Evolutionary conservation across 1,140 invertebrate species (phyloP), one percentile per base, ranked within the genome.

Genomic region (Dreissena rostriformis): DNA sequence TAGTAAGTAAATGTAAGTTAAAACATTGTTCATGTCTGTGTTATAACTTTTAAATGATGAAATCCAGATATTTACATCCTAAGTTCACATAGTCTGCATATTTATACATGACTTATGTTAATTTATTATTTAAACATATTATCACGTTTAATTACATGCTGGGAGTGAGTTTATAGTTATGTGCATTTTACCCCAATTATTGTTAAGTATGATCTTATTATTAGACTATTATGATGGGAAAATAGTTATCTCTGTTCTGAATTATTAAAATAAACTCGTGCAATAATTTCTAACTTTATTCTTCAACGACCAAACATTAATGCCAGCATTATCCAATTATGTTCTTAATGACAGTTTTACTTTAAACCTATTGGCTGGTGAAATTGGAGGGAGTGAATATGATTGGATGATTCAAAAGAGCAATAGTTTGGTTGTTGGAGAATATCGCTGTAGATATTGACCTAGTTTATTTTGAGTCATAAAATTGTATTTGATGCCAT

Each of bases 271-370:
- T 61, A 61, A 24, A 61, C 57, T n/a, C 57, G 4, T 61, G 2
- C 22, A n/a, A 61, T 61, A n/a, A n/a, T n/a, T 61, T 61, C 57
- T 11, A 61, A 61, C 17, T 61, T n/a, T 61, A 61, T 61, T 61
- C 22, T 61, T 61, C 57, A 61, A n/a, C 22, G 2, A 39, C 39
- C 8, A 39, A 39, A 8, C 39, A 39, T 61, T 19, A 6, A 24
- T 79, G 74, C 39, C 17, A 73, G 74, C 24, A 78, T 84, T 63
- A 7, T 84, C 55, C 74, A 84, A 84, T 77, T 75, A 78, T 84
- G 74, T 78, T 84, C 82, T 84, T 78, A 39, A 84, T 84, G 82
- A 84, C 75, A 78, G 55, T 78, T 66, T 76, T 78, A 53, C 82
- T 84, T 51, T 52, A 84, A 84, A 84, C 82, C 82, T 51, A 65